A percentile compares a stretch with the other conserved stretches of the same genome.
These are phyloP conservation scores for Glareola pratincola DNA, from an alignment of 2,113 vertebrate genomes.

Conservation along the genomic window DNA sequence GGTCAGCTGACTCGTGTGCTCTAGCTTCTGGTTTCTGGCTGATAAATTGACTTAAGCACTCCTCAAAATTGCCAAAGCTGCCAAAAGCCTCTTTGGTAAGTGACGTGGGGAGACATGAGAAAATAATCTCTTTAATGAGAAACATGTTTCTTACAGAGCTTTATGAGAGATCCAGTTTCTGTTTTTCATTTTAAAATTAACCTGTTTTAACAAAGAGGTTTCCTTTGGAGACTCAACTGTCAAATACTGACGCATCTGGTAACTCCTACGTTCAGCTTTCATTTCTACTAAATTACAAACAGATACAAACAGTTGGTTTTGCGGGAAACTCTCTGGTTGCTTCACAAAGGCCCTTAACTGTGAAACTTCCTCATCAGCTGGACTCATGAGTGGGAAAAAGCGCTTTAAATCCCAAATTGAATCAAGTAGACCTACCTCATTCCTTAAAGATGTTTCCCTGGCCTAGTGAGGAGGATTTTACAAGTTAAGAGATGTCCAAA, in stretches of 20 bases:
- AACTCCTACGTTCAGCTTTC: neutral
- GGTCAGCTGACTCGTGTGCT: neutral
- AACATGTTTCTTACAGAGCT: neutral
- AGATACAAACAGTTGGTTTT: neutral
- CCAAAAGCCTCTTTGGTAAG: constrained; percentile 16
- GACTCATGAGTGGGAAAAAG: neutral
- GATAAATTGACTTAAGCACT: constrained; percentile 21
- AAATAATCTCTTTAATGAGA: neutral
- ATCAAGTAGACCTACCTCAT: neutral
- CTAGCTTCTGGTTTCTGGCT: neutral
- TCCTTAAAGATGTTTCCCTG: neutral
- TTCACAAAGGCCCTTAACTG: neutral
- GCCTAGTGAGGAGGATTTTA: neutral
- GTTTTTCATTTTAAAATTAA: neutral
- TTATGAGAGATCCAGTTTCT: neutral
- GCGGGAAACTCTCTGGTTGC: neutral
- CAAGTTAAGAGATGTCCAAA: neutral
- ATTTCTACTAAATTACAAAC: neutral
- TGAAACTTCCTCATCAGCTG: neutral
- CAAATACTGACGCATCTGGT: neutral
- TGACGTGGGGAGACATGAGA: neutral
- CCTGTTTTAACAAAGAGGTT: neutral
- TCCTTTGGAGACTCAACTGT: neutral
- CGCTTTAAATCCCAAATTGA: neutral
- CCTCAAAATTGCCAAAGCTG: neutral